Percentiles rank a stretch among this genome's conserved stretches.
Evolutionary conservation across 1,140 invertebrate species (phyloP).

Genomic region (Leptinotarsa lineolata): DNA sequence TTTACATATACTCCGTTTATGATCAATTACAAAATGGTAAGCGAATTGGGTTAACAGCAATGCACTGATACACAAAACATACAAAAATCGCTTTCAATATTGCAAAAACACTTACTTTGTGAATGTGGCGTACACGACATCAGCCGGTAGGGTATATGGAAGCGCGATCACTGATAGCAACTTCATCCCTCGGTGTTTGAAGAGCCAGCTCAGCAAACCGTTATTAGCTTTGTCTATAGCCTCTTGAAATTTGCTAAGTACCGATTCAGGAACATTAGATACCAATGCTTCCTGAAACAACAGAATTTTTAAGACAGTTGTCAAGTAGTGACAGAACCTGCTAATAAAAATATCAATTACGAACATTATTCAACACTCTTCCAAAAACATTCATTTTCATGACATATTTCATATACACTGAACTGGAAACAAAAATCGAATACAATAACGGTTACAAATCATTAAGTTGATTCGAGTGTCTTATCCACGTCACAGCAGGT

Average conservation of each 20-base stretch:
- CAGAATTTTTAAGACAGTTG: neutral
- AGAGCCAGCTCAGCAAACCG: slow-evolving; percentile 87
- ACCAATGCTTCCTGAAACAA: slow-evolving; percentile 75
- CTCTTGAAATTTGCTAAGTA: slow-evolving; percentile 86
- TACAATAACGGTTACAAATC: too few species aligned
- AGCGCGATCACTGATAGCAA: slow-evolving; percentile 77
- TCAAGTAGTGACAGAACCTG: too few species aligned
- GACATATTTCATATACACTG: too few species aligned
- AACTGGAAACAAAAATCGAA: too few species aligned
- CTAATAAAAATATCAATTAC: too few species aligned
- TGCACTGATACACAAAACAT: neutral
- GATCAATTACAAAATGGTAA: neutral
- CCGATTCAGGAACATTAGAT: slow-evolving; percentile 83
- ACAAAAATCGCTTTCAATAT: too few species aligned
- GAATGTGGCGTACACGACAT: slow-evolving; percentile 81
- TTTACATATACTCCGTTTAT: too few species aligned
- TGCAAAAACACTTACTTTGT: slow-evolving; percentile 70
- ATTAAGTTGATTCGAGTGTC: too few species aligned
- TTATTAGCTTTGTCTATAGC: slow-evolving; percentile 90
- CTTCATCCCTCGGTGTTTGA: slow-evolving; percentile 79
- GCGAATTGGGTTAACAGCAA: neutral
- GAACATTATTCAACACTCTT: too few species aligned
- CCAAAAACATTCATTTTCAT: too few species aligned
- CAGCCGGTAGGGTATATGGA: slow-evolving; percentile 83
- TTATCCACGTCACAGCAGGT: too few species aligned